Percentiles rank a stretch among this genome's conserved stretches.
phyloP scores from a whole-genome alignment of 2,797 vertebrate genomes.

The Pygocentrus nattereri region DNA sequence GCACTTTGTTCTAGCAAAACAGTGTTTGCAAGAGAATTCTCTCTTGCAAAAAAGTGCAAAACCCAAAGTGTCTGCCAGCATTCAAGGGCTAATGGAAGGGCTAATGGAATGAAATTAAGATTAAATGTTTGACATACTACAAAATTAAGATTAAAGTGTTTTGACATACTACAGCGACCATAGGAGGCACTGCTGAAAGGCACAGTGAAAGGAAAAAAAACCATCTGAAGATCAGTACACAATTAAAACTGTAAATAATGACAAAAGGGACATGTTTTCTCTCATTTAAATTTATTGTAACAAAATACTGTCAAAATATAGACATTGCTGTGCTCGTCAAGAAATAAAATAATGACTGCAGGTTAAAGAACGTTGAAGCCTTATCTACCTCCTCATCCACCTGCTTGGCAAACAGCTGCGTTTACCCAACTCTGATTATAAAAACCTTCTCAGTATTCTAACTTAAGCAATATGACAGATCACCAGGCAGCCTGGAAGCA shows the following conservation, averaged over 20 bases:
- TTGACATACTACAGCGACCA: too few relatives aligned
- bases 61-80: too few relatives aligned
- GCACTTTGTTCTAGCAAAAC: neutral
- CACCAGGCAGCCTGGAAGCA: neutral
- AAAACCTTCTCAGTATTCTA: neutral
- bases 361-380: neutral
- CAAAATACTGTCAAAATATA: conserved; percentile 15
- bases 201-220: neutral
- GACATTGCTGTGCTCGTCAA: neutral
- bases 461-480: neutral
- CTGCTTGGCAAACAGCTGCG: neutral
- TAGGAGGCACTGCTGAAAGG: neutral
- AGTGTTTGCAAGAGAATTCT: too few relatives aligned
- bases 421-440: neutral
- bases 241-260: neutral
- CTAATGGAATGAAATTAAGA: too few relatives aligned
- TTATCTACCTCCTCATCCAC: neutral
- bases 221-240: neutral
- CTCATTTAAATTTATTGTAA: conserved; percentile 49
- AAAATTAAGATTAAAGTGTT: too few relatives aligned
- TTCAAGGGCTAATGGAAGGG: too few relatives aligned
- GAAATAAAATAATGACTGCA: conserved; percentile 6
- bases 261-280: neutral
- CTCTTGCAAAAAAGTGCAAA: too few relatives aligned
- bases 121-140: too few relatives aligned